These are phyloP conservation scores for Macrotis lagotis DNA, from an alignment of 2,113 vertebrate genomes.

Conservation along the genomic window DNA sequence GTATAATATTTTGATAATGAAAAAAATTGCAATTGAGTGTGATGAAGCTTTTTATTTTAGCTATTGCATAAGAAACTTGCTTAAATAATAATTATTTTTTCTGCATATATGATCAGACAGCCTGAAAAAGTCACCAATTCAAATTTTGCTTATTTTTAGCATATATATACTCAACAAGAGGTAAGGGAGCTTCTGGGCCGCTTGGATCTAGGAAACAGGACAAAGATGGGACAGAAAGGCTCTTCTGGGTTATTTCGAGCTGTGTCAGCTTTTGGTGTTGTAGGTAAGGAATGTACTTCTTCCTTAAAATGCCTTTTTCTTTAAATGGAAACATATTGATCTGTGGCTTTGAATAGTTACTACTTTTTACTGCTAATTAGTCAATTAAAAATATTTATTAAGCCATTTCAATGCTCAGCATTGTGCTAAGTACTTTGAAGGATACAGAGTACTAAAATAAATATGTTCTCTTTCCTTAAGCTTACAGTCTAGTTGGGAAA, in stretches of 20 bases:
- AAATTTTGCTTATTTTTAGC: constrained; percentile 82
- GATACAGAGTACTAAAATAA: background rate
- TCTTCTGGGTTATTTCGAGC: constrained; percentile 93
- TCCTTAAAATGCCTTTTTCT: background rate
- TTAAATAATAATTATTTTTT: background rate
- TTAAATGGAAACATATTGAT: background rate
- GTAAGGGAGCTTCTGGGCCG: constrained; percentile 94
- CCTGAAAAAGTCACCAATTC: background rate
- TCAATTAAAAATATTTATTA: background rate
- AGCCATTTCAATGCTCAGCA: background rate
- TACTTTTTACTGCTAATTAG: background rate
- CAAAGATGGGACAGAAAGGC: constrained; percentile 95
- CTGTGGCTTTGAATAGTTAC: constrained; percentile 18
- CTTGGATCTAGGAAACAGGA: constrained; percentile 95
- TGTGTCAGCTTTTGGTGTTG: constrained; percentile 92
- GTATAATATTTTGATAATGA: background rate
- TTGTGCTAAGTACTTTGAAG: background rate
- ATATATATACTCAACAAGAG: constrained; percentile 95
- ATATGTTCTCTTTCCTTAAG: background rate
- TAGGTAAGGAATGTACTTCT: constrained; percentile 87
- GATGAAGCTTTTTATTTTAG: background rate
- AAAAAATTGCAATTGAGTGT: background rate
- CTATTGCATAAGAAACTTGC: background rate
- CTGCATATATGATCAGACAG: background rate
- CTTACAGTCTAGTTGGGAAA: background rate